These are phyloP conservation scores for Piaya cayana DNA, from an alignment of 2,113 vertebrate genomes.

Conservation along the genomic window DNA sequence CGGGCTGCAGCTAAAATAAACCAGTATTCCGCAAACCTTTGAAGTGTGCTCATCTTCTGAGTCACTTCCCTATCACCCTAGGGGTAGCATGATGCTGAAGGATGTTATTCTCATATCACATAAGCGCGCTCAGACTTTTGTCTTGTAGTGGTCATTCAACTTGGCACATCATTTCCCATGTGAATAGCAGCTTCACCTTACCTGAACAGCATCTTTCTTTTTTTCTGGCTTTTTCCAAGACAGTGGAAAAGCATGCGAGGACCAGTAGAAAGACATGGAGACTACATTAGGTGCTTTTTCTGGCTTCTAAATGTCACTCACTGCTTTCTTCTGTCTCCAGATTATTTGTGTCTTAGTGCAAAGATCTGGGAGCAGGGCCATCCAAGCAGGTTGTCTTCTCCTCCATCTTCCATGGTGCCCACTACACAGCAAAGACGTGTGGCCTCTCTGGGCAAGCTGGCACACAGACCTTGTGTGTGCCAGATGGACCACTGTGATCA, in stretches of 20 bases:
- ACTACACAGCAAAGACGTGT: not conserved
- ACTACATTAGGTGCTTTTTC: not conserved
- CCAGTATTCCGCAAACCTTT: not conserved
- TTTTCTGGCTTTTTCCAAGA: not conserved
- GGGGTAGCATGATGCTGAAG: not conserved
- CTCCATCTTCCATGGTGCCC: not conserved
- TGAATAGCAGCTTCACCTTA: not conserved
- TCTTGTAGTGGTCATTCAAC: not conserved
- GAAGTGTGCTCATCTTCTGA: not conserved
- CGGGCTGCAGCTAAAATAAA: slow-evolving; percentile 17
- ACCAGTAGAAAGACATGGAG: not conserved
- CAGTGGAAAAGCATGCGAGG: not conserved
- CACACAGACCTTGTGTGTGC: fast-evolving
- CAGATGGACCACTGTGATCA: fast-evolving
- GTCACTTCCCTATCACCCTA: not conserved
- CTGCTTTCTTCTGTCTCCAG: not conserved
- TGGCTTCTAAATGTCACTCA: not conserved
- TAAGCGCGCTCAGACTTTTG: not conserved
- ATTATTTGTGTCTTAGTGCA: not conserved
- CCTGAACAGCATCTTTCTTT: not conserved
- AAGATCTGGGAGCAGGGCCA: not conserved
- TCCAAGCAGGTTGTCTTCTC: not conserved
- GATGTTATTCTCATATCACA: not conserved
- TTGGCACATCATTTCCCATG: fast-evolving
- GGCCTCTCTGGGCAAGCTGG: not conserved